Percentiles rank a stretch among this genome's conserved stretches.
These are phyloP conservation scores for Tanaodytes sp. DNA, from an alignment of 2,888 invertebrate genomes.

Conservation along the genomic window DNA sequence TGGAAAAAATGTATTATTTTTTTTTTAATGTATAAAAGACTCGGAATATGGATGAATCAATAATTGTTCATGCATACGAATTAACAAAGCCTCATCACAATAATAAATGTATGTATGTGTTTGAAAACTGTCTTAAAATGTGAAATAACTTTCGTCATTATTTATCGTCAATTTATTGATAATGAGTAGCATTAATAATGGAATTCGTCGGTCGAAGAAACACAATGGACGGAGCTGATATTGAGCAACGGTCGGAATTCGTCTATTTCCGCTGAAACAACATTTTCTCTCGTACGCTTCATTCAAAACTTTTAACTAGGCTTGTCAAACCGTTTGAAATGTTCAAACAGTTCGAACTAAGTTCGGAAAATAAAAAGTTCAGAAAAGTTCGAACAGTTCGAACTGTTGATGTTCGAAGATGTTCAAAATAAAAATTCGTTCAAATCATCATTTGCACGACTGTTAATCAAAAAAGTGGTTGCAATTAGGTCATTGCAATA, in stretches of 20 bases:
- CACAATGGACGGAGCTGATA: constrained; percentile 2
- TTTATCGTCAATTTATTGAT: constrained; percentile 39
- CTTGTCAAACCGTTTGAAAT: too few species aligned
- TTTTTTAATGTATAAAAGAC: constrained; percentile 35
- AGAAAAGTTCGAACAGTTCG: too few species aligned
- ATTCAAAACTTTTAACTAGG: too few species aligned
- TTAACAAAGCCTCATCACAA: constrained; percentile 40
- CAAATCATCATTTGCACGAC: too few species aligned
- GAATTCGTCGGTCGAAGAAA: constrained; percentile 17
- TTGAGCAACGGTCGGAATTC: constrained; percentile 21
- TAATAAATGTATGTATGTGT: constrained; percentile 28
- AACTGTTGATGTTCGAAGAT: too few species aligned
- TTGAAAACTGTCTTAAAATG: constrained; percentile 12
- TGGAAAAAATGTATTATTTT: constrained; percentile 38
- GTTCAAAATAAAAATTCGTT: too few species aligned
- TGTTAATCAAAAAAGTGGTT: too few species aligned
- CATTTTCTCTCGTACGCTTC: too few species aligned
- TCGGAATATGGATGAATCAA: constrained; percentile 39
- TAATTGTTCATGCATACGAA: constrained; percentile 51
- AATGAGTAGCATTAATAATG: constrained; percentile 26
- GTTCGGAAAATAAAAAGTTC: too few species aligned
- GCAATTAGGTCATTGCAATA: too few species aligned
- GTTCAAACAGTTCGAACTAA: too few species aligned
- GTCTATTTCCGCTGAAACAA: constrained; percentile 25
- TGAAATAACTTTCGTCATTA: constrained; percentile 35